Evolutionary conservation across 2,113 vertebrate species (phyloP).

Genomic region (Catharus bicknelli): DNA sequence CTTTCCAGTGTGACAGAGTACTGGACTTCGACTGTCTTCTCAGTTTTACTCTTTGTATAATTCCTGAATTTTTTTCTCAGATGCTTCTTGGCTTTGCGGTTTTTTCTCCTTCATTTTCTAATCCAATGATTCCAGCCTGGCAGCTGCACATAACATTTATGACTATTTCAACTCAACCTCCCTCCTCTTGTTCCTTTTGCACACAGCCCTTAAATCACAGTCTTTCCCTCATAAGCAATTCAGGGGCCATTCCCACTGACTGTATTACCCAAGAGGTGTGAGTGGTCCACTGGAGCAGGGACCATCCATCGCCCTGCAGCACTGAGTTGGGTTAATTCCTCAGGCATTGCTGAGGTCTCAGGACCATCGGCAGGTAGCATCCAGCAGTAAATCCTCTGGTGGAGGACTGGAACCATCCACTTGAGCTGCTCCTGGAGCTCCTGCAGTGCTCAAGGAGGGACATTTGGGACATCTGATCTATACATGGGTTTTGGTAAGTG

Average conservation of each 20-base stretch:
- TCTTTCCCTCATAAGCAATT: not conserved
- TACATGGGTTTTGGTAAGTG: not conserved
- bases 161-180: not conserved
- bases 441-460: not conserved
- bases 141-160: not conserved
- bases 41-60: not conserved
- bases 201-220: not conserved
- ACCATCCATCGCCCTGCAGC: rapidly evolving
- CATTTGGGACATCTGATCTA: not conserved
- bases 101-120: not conserved
- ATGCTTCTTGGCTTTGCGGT: conserved; percentile 11
- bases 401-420: not conserved
- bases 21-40: not conserved
- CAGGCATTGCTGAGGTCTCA: not conserved
- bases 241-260: not conserved
- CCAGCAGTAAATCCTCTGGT: not conserved
- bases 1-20: not conserved
- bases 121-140: not conserved
- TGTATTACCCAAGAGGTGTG: rapidly evolving
- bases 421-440: not conserved
- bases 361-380: not conserved
- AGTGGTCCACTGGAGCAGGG: not conserved
- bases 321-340: rapidly evolving
- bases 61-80: not conserved
- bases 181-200: not conserved